A percentile compares a stretch with the other conserved stretches of the same genome.
phyloP scores from a whole-genome alignment of 2,888 invertebrate genomes.

The Drepana falcataria region DNA sequence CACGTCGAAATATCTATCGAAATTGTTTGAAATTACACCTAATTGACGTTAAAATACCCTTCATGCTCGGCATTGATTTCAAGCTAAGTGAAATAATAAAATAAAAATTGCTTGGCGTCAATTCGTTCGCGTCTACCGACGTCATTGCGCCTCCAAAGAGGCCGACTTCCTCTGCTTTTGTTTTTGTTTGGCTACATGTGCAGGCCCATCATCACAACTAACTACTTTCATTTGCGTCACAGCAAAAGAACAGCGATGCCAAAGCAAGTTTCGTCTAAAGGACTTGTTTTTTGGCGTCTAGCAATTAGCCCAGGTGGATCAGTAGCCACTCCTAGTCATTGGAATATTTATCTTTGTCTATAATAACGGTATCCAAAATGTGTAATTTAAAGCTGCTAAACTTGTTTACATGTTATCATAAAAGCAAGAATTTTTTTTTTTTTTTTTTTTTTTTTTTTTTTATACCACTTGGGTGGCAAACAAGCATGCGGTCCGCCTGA shows the following conservation, averaged over 20 bases:
- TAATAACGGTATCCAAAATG: no score
- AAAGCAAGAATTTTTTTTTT: no score
- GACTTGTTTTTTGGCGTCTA: not conserved
- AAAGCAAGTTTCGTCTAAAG: no score
- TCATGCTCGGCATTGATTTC: not conserved
- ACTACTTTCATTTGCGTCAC: no score
- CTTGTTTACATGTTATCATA: no score
- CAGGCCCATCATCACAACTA: constrained; percentile 11
- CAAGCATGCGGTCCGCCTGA: no score
- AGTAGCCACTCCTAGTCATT: not conserved
- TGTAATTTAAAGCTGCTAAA: no score
- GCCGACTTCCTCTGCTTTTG: constrained; percentile 36
- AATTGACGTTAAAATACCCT: not conserved
- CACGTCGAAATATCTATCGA: not conserved
- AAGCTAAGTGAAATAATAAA: constrained; percentile 9
- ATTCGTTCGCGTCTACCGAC: constrained; percentile 14
- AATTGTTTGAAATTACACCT: not conserved
- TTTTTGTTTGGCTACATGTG: constrained; percentile 40
- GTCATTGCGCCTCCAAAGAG: constrained; percentile 6
- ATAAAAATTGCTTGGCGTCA: constrained; percentile 7
- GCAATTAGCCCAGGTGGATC: not conserved
- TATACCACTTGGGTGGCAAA: no score
- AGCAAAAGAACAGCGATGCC: no score
- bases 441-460: no score
- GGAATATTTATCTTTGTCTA: constrained; percentile 21